Evolutionary conservation across 2,888 invertebrate genomes (phyloP).

Genomic region (Drosophila maculinotata): DNA sequence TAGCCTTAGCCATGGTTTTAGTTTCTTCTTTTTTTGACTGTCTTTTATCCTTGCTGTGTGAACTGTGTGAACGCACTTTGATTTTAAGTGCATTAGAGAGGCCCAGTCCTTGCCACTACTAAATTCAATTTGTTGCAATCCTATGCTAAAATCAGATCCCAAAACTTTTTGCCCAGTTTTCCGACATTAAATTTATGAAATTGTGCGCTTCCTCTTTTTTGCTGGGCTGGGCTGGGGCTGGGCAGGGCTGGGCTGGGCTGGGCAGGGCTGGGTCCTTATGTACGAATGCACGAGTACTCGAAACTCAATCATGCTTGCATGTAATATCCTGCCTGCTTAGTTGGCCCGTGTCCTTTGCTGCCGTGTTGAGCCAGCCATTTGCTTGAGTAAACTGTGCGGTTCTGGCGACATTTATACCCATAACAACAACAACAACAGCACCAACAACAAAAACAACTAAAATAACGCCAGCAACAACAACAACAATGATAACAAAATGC

Average conservation of each 20-base stretch:
- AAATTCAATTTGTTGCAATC: slow-evolving; percentile 82
- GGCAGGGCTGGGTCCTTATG: slow-evolving; percentile 17
- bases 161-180: slow-evolving; percentile 62
- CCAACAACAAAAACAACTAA: too few relatives aligned
- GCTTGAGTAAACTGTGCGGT: slow-evolving; percentile 79
- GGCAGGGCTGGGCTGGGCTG: neutral
- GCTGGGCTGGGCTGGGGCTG: slow-evolving; percentile 1
- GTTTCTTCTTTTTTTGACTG: slow-evolving; percentile 15
- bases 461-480: slow-evolving; percentile 16
- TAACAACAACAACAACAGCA: slow-evolving; percentile 32
- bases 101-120: slow-evolving; percentile 61
- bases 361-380: slow-evolving; percentile 76
- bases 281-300: slow-evolving; percentile 50
- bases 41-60: slow-evolving; percentile 44
- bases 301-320: slow-evolving; percentile 81
- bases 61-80: slow-evolving; percentile 79
- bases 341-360: slow-evolving; percentile 48
- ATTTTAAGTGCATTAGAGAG: slow-evolving; percentile 85
- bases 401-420: slow-evolving; percentile 73
- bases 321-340: slow-evolving; percentile 72
- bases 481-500: slow-evolving; percentile 71
- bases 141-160: slow-evolving; percentile 73
- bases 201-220: slow-evolving; percentile 69
- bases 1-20: slow-evolving; percentile 29
- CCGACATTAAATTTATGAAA: slow-evolving; percentile 79